Conservation (phyloP, 2,888 invertebrate species). For the Hydraecia micacea region DNA sequence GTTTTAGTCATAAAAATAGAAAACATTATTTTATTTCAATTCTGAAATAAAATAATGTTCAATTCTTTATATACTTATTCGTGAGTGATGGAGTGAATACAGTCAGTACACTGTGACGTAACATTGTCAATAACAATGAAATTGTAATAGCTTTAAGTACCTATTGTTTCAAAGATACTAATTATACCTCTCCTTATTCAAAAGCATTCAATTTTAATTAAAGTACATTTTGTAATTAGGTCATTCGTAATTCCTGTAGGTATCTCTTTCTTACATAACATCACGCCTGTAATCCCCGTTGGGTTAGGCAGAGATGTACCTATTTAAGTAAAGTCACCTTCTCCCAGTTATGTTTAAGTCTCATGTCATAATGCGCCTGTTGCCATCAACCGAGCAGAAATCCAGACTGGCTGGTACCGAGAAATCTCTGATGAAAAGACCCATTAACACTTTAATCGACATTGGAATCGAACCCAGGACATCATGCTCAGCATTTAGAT, state of each 20-base stretch:
- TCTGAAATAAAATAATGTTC: not conserved
- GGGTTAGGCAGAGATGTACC: not conserved
- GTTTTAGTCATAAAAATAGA: constrained; percentile 50
- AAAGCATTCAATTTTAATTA: not conserved
- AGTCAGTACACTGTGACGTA: not conserved
- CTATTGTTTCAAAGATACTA: constrained; percentile 13
- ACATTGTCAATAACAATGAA: constrained; percentile 15
- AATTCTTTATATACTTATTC: not conserved
- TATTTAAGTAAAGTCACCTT: not conserved
- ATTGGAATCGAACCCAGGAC: no score
- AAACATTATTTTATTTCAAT: constrained; percentile 34
- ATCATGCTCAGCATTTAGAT: no score
- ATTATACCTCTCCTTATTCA: not conserved
- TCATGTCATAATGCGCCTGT: no score
- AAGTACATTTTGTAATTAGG: not conserved
- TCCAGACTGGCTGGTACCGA: no score
- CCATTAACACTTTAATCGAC: no score
- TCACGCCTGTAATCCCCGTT: not conserved
- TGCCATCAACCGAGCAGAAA: no score
- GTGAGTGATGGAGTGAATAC: not conserved
- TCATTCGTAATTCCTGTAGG: constrained; percentile 1
- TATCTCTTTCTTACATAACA: not conserved
- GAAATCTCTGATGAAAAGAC: no score
- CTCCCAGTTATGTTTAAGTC: no score
- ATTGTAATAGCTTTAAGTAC: constrained; percentile 15